A percentile compares a stretch with the other conserved stretches of the same genome.
Evolutionary conservation across 1,140 invertebrate species (phyloP).

Genomic region (Drosophila jambulina): DNA sequence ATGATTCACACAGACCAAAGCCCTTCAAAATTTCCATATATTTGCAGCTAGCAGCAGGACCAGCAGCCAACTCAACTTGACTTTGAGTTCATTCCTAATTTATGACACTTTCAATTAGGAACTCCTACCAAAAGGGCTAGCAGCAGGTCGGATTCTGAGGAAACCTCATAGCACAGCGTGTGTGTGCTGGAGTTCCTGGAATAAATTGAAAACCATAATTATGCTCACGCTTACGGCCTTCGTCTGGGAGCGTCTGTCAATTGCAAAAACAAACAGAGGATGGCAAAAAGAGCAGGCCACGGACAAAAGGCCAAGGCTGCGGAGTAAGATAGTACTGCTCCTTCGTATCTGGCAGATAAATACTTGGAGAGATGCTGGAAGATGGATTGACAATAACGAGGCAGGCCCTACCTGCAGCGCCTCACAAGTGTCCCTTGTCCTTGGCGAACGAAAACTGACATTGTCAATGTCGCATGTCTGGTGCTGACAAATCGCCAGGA

Average conservation of each 20-base stretch:
- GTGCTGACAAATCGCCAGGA: constrained; percentile 74
- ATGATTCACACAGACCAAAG: constrained; percentile 1
- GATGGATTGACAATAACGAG: constrained; percentile 59
- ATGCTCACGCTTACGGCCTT: constrained; percentile 68
- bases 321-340: constrained; percentile 2
- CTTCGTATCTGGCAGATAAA: constrained; percentile 20
- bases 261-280: constrained; percentile 65
- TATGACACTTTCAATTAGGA: constrained; percentile 66
- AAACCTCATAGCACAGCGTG: constrained; percentile 23
- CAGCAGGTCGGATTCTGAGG: constrained; percentile 53
- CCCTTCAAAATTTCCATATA: constrained; percentile 17
- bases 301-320: constrained; percentile 33
- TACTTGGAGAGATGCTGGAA: constrained; percentile 36
- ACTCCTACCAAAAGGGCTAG: constrained; percentile 47
- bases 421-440: constrained; percentile 51
- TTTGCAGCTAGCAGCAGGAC: constrained; percentile 47
- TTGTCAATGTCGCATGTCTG: constrained; percentile 59
- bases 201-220: constrained; percentile 78
- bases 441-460: constrained; percentile 32
- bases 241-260: constrained; percentile 46
- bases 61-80: constrained; percentile 60
- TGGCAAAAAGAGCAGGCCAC: constrained; percentile 56
- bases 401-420: constrained; percentile 44
- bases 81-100: constrained; percentile 49
- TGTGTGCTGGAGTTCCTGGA: constrained; percentile 55